Percentiles rank a stretch among this genome's conserved stretches.
phyloP scores from a whole-genome alignment of 1,140 invertebrate species.

The Piezodorus guildinii region DNA sequence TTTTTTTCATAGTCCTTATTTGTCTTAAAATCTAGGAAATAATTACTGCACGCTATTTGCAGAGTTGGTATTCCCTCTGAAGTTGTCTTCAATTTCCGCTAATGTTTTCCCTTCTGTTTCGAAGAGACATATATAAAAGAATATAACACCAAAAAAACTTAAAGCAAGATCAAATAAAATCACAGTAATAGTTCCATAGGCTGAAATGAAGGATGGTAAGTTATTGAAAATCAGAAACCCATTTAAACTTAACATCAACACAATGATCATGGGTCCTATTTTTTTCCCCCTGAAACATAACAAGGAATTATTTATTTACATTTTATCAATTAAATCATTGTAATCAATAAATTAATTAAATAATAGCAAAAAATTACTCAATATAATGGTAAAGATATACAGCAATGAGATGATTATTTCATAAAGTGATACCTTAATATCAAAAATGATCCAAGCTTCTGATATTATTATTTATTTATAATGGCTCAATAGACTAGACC shows the following conservation, averaged over 20 bases:
- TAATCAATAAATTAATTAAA: too few relatives aligned
- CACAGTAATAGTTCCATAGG: not conserved
- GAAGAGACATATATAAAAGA: not conserved
- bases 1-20: too few relatives aligned
- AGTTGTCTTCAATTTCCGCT: not conserved
- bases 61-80: not conserved
- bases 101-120: constrained; percentile 1
- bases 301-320: not conserved
- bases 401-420: too few relatives aligned
- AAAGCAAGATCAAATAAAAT: not conserved
- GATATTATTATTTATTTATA: too few relatives aligned
- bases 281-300: constrained; percentile 1
- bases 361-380: too few relatives aligned
- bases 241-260: not conserved
- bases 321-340: too few relatives aligned
- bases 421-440: too few relatives aligned
- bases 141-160: not conserved
- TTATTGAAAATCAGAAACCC: not conserved
- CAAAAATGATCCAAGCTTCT: too few relatives aligned
- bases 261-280: not conserved
- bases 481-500: too few relatives aligned
- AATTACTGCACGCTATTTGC: too few relatives aligned
- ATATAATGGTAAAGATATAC: too few relatives aligned
- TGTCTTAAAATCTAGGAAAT: too few relatives aligned
- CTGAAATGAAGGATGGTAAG: not conserved